Evolutionary conservation across 2,113 vertebrate species (phyloP).

Genomic region (Eulacestoma nigropectus): DNA sequence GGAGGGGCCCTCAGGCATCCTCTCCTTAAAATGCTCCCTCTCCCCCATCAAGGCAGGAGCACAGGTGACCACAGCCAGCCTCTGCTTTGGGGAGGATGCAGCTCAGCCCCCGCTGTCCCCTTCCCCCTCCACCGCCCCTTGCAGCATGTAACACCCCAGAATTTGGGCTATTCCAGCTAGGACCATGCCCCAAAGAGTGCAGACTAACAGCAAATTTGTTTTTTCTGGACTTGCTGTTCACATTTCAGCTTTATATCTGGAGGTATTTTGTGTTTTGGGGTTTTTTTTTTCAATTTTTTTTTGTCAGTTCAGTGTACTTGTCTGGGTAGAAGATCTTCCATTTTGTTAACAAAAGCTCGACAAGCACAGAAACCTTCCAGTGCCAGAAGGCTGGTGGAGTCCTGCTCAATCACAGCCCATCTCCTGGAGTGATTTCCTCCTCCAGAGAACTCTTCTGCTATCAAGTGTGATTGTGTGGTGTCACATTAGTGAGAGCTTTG

Average conservation of each 20-base stretch:
- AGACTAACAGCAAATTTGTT: neutral
- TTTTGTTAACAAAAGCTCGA: neutral
- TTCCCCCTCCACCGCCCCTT: neutral
- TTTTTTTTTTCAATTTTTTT: neutral
- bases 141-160: neutral
- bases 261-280: too few relatives aligned
- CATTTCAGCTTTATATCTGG: neutral
- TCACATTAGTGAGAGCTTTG: slow-evolving; percentile 6
- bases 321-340: neutral
- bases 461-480: neutral
- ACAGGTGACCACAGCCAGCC: neutral
- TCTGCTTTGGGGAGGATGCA: neutral
- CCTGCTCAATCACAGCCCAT: neutral
- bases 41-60: neutral
- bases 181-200: neutral
- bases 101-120: neutral
- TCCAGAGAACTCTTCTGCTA: slow-evolving; percentile 8
- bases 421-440: slow-evolving; percentile 5
- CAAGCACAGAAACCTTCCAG: neutral
- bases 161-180: neutral
- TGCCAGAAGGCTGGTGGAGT: neutral
- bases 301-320: neutral
- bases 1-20: neutral
- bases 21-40: neutral
- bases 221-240: neutral